These are phyloP conservation scores for Pristionchus maxplancki DNA, from an alignment of 2,888 invertebrate species.

Conservation along the genomic window DNA sequence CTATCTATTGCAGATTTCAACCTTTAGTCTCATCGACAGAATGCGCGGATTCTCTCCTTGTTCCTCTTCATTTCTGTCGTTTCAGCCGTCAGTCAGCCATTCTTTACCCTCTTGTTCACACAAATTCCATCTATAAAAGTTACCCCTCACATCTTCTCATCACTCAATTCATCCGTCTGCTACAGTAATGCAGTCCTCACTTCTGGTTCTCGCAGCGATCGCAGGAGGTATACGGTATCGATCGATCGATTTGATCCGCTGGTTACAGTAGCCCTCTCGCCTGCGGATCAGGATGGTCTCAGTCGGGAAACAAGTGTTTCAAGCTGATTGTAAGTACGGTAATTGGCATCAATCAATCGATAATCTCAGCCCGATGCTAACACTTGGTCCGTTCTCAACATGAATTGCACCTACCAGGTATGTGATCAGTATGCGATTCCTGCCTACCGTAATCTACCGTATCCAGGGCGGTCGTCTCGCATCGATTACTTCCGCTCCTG, in stretches of 20 bases:
- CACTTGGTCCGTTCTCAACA: slow-evolving; percentile 6
- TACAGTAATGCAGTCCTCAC: slow-evolving; percentile 14
- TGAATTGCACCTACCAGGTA: slow-evolving; percentile 26
- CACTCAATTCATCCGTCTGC: not conserved
- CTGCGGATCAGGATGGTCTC: slow-evolving; percentile 9
- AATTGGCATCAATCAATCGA: not conserved
- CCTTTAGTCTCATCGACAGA: not conserved
- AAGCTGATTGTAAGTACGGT: slow-evolving; percentile 35
- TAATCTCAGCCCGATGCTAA: not conserved
- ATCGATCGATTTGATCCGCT: not conserved
- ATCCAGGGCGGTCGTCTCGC: slow-evolving; percentile 26
- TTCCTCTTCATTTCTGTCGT: not conserved
- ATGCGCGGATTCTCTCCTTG: not conserved
- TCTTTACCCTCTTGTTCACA: not conserved
- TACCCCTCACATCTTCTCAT: not conserved
- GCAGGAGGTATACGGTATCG: slow-evolving; percentile 40
- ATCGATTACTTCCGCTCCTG: slow-evolving; percentile 28
- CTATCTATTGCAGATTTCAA: not conserved
- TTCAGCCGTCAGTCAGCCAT: not conserved
- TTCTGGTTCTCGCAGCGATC: slow-evolving; percentile 38
- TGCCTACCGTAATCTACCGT: not conserved
- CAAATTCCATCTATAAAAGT: not conserved
- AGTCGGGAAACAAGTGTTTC: slow-evolving; percentile 11
- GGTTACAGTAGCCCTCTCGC: slow-evolving; percentile 34
- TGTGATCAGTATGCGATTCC: not conserved